Evolutionary conservation across 2,113 vertebrate genomes (phyloP), one percentile per base, ranked within the genome.

Genomic region (Zapus hudsonius): DNA sequence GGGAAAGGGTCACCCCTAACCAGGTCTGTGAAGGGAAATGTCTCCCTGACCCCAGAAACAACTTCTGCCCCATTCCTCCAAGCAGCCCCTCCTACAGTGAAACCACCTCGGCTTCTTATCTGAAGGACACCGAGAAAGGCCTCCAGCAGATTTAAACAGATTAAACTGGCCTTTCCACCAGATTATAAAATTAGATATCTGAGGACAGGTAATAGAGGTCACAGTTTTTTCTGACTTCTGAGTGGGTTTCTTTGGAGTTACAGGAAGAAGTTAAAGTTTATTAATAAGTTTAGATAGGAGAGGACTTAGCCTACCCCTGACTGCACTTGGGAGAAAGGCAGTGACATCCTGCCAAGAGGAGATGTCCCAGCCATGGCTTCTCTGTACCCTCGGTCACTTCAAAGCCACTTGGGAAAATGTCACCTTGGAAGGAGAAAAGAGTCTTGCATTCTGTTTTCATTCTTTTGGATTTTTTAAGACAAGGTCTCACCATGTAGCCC

Each of bases 121-220:
- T 91, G 67, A 94, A 91, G 55, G 67, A 75, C 42, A 23, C 55
- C 7, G 63, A 29, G 73, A 89, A 89, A 57, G 0, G 10, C 40
- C 20, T 16, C 15, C 29, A 44, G 75, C 88, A 31, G 29, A 75
- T 85, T 91, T 69, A 84, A 80, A 75, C 36, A 95, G 66, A 91
- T 70, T 29, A 79, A 85, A 67, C 38, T n/a, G 55, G 47, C 0
- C 70, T 92, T 92, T 59, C 17, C 38, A 75, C 9, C 31, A 74
- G 42, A 86, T 47, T 59, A 92, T 89, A 40, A 36, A 66, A 90
- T 87, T 55, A 52, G 82, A 20, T 42, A 72, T 44, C 44, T 3
- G 5, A 72, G 36, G 16, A 19, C 12, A 84, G 44, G 27, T 47
- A 36, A 63, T 16, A 36, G 31, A 83, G 85, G 25, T 70, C 76